Evolutionary conservation across 2,113 vertebrate genomes (phyloP).

Genomic region (Oophaga pumilio): DNA sequence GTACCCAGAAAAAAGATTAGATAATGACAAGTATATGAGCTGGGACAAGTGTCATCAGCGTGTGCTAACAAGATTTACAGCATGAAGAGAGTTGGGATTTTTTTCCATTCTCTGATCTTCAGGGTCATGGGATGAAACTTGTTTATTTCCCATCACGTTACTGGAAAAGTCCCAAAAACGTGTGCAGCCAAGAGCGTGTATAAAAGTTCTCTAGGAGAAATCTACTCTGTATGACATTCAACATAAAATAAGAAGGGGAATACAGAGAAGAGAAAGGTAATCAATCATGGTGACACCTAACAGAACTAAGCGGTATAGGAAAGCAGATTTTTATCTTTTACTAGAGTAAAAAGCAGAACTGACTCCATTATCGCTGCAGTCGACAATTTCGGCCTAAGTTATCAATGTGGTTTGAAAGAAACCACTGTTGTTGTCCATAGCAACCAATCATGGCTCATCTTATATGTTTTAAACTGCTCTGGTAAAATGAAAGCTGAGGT

Average conservation of each 20-base stretch:
- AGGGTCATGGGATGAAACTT: constrained; percentile 29
- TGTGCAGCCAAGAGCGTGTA: neutral
- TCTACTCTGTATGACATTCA: neutral
- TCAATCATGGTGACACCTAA: neutral
- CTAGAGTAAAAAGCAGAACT: neutral
- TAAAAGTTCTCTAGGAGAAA: neutral
- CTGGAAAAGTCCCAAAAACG: constrained; percentile 51
- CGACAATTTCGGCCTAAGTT: neutral
- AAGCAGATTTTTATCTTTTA: neutral
- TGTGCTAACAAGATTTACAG: neutral
- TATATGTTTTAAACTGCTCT: too few relatives aligned
- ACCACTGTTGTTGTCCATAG: too few relatives aligned
- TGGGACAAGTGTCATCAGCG: constrained; percentile 10
- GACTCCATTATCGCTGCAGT: neutral
- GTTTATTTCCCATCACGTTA: constrained; percentile 46
- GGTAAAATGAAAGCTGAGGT: too few relatives aligned
- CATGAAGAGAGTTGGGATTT: constrained; percentile 1
- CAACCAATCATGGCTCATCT: too few relatives aligned
- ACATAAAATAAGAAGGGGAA: neutral
- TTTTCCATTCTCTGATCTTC: constrained; percentile 30
- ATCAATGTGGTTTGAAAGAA: too few relatives aligned
- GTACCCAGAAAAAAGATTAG: neutral
- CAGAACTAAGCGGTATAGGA: neutral
- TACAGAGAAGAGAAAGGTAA: neutral
- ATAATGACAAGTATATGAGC: neutral